Conservation (phyloP, 2,113 vertebrate species). For the Crotalus viridis region DNA sequence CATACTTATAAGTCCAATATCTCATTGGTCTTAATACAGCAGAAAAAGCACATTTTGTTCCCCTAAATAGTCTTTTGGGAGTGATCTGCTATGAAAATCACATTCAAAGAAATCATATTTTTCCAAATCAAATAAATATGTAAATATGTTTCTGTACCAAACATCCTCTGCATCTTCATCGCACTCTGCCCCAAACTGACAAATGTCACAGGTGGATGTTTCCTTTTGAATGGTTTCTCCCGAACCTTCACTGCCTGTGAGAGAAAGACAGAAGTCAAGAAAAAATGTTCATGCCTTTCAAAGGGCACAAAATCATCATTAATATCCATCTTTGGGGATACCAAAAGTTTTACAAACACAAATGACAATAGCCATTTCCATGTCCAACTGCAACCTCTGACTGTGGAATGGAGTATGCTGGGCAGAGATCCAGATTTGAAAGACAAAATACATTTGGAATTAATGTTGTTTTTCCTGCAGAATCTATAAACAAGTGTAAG, state of each 20-base stretch:
- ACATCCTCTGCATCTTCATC: slow-evolving; percentile 98
- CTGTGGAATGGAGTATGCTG: not conserved
- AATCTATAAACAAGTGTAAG: not conserved
- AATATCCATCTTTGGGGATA: not conserved
- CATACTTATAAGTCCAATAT: not conserved
- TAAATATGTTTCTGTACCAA: slow-evolving; percentile 78
- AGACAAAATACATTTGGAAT: not conserved
- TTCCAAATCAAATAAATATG: not conserved
- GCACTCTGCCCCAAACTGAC: slow-evolving; percentile 97
- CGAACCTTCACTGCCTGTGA: slow-evolving; percentile 90
- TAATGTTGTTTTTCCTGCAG: not conserved
- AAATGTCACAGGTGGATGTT: slow-evolving; percentile 97
- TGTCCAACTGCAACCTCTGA: not conserved
- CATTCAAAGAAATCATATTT: not conserved
- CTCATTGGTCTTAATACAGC: not conserved
- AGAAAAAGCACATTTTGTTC: not conserved
- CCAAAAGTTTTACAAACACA: not conserved
- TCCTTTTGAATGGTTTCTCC: slow-evolving; percentile 95
- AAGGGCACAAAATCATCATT: not conserved
- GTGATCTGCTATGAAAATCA: not conserved
- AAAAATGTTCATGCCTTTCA: not conserved
- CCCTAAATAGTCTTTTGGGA: not conserved
- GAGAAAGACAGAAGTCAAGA: slow-evolving; percentile 57
- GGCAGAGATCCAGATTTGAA: not conserved
- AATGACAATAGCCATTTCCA: not conserved